Percentiles rank a stretch among this genome's conserved stretches.
These are phyloP conservation scores for Conus canariensis DNA, from an alignment of 2,888 invertebrate genomes.

Conservation along the genomic window DNA sequence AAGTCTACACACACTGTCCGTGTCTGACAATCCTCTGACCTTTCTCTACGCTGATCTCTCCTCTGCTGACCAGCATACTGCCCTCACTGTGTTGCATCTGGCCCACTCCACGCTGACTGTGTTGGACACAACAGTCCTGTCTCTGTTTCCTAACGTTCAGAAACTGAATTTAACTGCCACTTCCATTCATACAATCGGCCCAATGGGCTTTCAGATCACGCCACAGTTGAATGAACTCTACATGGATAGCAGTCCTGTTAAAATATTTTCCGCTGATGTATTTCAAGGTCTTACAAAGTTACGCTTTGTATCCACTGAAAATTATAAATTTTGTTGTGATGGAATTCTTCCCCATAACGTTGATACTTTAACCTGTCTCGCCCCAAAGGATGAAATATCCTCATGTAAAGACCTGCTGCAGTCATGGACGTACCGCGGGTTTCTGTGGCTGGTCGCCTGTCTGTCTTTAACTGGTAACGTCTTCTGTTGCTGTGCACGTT, in stretches of 20 bases:
- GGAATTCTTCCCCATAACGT: neutral
- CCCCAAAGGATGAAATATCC: neutral
- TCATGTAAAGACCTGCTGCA: neutral
- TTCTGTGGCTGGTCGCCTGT: neutral
- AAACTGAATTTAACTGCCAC: neutral
- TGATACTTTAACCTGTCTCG: neutral
- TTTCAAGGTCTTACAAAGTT: neutral
- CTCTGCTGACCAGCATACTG: neutral
- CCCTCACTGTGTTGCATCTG: neutral
- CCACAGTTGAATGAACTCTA: neutral
- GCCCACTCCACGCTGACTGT: neutral
- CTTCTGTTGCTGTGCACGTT: conserved; percentile 6
- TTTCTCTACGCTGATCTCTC: too few relatives aligned
- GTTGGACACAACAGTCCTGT: neutral
- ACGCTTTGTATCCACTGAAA: neutral
- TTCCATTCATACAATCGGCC: neutral
- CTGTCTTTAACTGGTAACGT: conserved; percentile 9
- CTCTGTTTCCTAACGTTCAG: neutral
- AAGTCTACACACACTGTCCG: too few relatives aligned
- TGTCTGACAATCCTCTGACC: too few relatives aligned
- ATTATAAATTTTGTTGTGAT: neutral
- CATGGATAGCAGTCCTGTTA: neutral
- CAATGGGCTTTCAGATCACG: neutral
- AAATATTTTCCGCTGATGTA: neutral
- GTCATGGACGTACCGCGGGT: neutral